Conservation (phyloP, 1,140 invertebrate species). For the Sarcophaga bullata region DNA sequence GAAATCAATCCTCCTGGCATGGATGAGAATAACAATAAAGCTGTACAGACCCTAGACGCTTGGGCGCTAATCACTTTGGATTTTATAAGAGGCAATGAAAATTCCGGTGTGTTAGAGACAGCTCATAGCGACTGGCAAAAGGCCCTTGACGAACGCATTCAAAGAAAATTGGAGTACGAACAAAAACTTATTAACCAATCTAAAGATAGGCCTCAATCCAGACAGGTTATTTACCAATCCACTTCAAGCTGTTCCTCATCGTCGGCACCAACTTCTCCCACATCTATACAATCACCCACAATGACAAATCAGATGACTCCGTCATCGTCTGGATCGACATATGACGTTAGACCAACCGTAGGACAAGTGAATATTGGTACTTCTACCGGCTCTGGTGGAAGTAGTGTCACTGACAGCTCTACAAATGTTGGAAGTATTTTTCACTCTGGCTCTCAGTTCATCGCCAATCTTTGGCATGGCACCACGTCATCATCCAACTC, state of each 20-base stretch:
- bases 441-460: conserved; percentile 70
- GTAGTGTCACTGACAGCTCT: conserved; percentile 53
- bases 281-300: conserved; percentile 45
- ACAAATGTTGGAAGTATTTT: conserved; percentile 47
- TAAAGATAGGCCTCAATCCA: not conserved
- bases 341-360: not conserved
- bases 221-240: conserved; percentile 49
- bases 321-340: not conserved
- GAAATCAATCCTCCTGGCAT: conserved; percentile 79
- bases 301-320: not conserved
- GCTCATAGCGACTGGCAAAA: conserved; percentile 55
- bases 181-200: conserved; percentile 7
- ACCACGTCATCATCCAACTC: conserved; percentile 29
- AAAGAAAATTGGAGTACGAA: conserved; percentile 50
- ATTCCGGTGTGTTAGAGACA: conserved; percentile 44
- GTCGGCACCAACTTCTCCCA: conserved; percentile 55
- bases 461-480: conserved; percentile 73
- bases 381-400: too few relatives aligned
- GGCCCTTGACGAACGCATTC: conserved; percentile 50
- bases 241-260: conserved; percentile 37
- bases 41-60: conserved; percentile 78
- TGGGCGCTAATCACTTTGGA: conserved; percentile 71
- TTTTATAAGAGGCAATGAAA: conserved; percentile 55
- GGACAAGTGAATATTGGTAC: too few relatives aligned
- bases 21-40: conserved; percentile 76